phyloP scores from a whole-genome alignment of 2,113 vertebrate species.

The Onychorhynchus coronatus region DNA sequence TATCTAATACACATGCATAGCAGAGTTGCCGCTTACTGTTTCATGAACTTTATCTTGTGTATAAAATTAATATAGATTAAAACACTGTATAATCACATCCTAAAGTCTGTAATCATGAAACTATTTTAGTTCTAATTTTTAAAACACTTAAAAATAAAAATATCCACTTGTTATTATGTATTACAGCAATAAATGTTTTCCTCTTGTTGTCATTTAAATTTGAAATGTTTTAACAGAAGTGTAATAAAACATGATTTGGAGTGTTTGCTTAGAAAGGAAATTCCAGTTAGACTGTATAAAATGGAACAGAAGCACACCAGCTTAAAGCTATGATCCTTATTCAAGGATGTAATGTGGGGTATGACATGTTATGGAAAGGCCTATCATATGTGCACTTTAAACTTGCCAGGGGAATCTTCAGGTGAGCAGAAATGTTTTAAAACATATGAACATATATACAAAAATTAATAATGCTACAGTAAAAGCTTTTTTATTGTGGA shows the following conservation, averaged over 20 bases:
- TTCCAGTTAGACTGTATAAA: neutral
- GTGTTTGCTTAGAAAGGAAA: neutral
- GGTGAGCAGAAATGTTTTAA: neutral
- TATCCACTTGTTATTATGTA: constrained; percentile 28
- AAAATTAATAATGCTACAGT: neutral
- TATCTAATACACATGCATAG: constrained; percentile 11
- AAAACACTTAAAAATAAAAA: constrained; percentile 35
- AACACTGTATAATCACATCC: constrained; percentile 50
- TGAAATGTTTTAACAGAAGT: constrained; percentile 30
- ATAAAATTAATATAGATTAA: constrained; percentile 56
- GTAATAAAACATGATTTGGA: constrained; percentile 29
- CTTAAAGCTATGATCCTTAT: neutral
- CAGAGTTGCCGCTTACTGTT: constrained; percentile 26
- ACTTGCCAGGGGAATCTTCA: neutral
- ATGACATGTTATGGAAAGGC: neutral
- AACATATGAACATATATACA: neutral
- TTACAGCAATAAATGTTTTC: constrained; percentile 68
- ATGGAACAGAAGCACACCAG: neutral
- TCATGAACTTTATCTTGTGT: constrained; percentile 23
- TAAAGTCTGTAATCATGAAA: constrained; percentile 63
- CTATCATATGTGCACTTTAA: accelerated
- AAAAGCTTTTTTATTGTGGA: neutral
- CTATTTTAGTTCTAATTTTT: constrained; percentile 46
- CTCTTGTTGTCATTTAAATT: constrained; percentile 42
- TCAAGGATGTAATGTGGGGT: neutral